These are phyloP conservation scores for Tenthredo distinguenda DNA, from an alignment of 2,888 invertebrate species.

Conservation along the genomic window DNA sequence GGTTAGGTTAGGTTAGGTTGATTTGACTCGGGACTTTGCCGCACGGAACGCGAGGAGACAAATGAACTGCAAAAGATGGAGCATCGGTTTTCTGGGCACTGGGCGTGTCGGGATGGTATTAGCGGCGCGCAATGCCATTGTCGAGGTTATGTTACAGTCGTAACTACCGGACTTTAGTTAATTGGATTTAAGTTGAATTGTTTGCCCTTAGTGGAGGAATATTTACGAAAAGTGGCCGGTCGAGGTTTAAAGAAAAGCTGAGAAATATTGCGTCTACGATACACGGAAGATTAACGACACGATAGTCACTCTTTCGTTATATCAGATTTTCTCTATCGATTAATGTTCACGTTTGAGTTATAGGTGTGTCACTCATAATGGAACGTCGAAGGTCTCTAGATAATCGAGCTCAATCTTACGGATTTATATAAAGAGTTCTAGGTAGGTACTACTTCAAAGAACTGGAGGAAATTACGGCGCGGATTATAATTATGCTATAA, in stretches of 20 bases:
- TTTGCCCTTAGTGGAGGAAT: conserved; percentile 55
- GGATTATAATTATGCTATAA: neutral
- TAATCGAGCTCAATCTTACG: conserved; percentile 12
- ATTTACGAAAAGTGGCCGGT: neutral
- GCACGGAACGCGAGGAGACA: conserved; percentile 66
- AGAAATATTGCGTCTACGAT: neutral
- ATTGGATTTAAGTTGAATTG: conserved; percentile 76
- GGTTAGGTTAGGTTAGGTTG: neutral
- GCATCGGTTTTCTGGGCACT: conserved; percentile 63
- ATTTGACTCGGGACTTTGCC: conserved; percentile 6
- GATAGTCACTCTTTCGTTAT: neutral
- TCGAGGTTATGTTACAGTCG: conserved; percentile 71
- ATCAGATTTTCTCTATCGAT: neutral
- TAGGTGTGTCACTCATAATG: conserved; percentile 32
- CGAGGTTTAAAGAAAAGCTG: neutral
- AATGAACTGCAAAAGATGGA: conserved; percentile 75
- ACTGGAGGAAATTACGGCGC: neutral
- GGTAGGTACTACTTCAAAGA: conserved; percentile 14
- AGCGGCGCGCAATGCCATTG: conserved; percentile 61
- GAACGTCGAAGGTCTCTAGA: conserved; percentile 29
- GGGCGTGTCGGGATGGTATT: conserved; percentile 72
- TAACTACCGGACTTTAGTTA: conserved; percentile 71
- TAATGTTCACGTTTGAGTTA: neutral
- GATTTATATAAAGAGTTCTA: conserved; percentile 11
- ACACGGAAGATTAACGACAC: neutral